phyloP scores from a whole-genome alignment of 2,113 vertebrate species.

The Dissostichus mawsoni region DNA sequence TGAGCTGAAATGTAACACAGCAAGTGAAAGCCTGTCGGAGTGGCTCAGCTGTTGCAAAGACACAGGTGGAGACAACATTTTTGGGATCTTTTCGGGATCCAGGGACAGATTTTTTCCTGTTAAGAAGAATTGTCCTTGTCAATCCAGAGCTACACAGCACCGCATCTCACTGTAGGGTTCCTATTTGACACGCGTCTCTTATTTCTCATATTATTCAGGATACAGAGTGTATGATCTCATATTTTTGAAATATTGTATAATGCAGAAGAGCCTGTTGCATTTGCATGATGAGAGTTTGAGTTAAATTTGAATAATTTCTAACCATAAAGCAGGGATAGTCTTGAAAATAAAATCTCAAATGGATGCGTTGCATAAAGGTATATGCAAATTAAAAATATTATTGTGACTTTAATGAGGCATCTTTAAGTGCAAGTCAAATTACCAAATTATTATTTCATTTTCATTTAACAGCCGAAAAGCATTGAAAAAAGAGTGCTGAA shows the following conservation, averaged over 20 bases:
- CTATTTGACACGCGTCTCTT: slow-evolving; percentile 25
- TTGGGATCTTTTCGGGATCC: not conserved
- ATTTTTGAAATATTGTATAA: not conserved
- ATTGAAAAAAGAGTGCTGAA: too few species aligned
- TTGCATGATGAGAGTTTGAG: not conserved
- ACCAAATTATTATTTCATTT: too few species aligned
- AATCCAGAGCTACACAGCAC: slow-evolving; percentile 12
- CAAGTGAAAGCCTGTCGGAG: slow-evolving; percentile 37
- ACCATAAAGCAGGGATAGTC: too few species aligned
- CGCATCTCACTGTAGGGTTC: slow-evolving; percentile 14
- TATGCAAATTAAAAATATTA: too few species aligned
- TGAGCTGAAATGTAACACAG: slow-evolving; percentile 48
- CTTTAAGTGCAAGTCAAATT: too few species aligned
- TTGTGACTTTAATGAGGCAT: too few species aligned
- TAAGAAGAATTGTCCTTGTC: slow-evolving; percentile 45
- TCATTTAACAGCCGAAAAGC: too few species aligned
- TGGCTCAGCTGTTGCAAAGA: slow-evolving; percentile 45
- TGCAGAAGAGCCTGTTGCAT: not conserved
- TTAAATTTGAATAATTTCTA: too few species aligned
- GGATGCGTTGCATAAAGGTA: too few species aligned
- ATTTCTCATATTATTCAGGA: slow-evolving; percentile 25
- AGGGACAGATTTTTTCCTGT: slow-evolving; percentile 40
- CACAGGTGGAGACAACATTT: slow-evolving; percentile 31
- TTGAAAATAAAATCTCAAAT: too few species aligned
- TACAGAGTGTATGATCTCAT: slow-evolving; percentile 10